phyloP scores from a whole-genome alignment of 2,888 invertebrate genomes.

The Prostheceraeus crozeri region DNA sequence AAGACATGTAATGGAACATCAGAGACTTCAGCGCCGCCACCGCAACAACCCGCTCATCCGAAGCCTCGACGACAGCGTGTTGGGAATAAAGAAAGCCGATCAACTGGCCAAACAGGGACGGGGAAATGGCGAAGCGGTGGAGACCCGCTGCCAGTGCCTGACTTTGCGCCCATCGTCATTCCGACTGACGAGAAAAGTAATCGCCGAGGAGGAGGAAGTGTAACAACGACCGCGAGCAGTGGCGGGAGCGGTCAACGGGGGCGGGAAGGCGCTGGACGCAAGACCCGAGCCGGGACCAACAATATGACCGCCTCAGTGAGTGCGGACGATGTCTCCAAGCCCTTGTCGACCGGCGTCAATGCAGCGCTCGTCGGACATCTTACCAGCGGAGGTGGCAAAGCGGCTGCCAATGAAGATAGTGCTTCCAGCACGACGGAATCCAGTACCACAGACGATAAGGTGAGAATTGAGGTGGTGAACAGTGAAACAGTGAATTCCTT shows the following conservation, averaged over 20 bases:
- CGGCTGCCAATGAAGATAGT: background rate
- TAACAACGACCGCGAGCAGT: background rate
- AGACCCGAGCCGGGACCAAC: too few species aligned
- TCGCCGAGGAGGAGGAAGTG: background rate
- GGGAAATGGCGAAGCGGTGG: background rate
- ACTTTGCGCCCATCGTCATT: slow-evolving; percentile 17
- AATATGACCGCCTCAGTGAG: too few species aligned
- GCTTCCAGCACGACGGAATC: too few species aligned
- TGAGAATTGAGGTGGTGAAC: too few species aligned
- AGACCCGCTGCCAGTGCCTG: slow-evolving; percentile 3
- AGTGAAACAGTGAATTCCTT: too few species aligned
- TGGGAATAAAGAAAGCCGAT: too few species aligned
- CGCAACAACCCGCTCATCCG: background rate
- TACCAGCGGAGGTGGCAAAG: background rate
- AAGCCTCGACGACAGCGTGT: too few species aligned
- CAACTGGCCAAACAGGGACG: background rate
- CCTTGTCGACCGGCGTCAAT: too few species aligned
- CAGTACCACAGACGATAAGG: too few species aligned
- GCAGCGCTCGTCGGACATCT: background rate
- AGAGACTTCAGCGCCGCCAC: background rate
- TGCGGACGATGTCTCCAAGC: too few species aligned
- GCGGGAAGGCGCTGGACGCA: too few species aligned
- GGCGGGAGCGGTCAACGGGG: slow-evolving; percentile 2
- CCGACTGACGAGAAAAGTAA: background rate
- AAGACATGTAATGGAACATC: background rate